Percentiles rank a stretch among this genome's conserved stretches.
Evolutionary conservation across 2,797 vertebrate species (phyloP).

Genomic region (Bradypodion pumilum): DNA sequence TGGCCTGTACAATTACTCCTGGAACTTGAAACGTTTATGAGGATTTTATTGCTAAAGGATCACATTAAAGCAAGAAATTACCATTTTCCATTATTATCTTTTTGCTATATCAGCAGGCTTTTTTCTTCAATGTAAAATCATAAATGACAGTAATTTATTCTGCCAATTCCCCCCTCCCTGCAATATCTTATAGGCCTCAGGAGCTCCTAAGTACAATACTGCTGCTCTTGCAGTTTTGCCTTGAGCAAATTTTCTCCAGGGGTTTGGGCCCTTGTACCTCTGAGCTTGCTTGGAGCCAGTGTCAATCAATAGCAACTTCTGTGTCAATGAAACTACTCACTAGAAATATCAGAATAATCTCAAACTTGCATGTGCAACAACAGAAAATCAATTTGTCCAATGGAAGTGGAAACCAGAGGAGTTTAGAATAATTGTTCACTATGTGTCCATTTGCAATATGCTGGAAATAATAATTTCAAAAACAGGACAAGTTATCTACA

Average conservation of each 20-base stretch:
- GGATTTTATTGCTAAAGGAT: constrained; percentile 28
- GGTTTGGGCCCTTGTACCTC: background rate
- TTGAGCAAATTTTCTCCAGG: constrained; percentile 37
- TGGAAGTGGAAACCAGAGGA: background rate
- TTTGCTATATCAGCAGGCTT: constrained; percentile 4
- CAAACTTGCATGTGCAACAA: constrained; percentile 8
- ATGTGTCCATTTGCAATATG: background rate
- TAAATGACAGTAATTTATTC: constrained; percentile 8
- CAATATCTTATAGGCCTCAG: background rate
- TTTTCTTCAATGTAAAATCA: constrained; percentile 2
- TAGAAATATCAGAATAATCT: constrained; percentile 20
- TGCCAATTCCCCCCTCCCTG: background rate
- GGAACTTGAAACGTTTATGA: background rate
- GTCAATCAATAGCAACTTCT: constrained; percentile 21
- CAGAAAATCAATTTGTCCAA: background rate
- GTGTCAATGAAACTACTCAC: constrained; percentile 10
- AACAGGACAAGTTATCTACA: background rate
- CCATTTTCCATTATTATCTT: background rate
- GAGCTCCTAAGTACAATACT: constrained; percentile 17
- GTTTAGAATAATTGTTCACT: background rate
- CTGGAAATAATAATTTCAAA: background rate
- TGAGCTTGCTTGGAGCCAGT: background rate
- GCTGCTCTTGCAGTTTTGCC: constrained; percentile 17
- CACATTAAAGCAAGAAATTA: background rate
- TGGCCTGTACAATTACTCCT: constrained; percentile 3